Base-by-base conservation (phyloP, 1,140 invertebrate genomes). In the Drosophila takahashii region DNA sequence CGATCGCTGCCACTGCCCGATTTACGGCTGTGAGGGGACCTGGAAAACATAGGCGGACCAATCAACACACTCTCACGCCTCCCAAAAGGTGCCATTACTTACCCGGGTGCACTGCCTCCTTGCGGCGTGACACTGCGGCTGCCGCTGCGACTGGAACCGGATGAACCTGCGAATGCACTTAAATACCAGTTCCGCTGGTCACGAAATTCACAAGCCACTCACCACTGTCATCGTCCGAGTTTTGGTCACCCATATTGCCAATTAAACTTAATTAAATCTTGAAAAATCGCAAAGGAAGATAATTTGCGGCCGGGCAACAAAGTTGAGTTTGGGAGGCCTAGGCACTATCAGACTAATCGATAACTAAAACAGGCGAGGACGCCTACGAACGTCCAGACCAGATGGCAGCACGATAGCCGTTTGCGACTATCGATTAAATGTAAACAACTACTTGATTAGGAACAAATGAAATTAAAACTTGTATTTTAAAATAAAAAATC, bases 91-190 rank as follows among this genome's bases (percentile, higher is more conserved):
- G 1, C 8, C 77, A 81, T 64, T 92, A 90, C 53, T 13, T 64
- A 83, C 83, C 70, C 81, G 1, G 85, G 80, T n/a, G 75, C 75
- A 44, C 67, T 87, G 37, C 79, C 77, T 48, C 73, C 71, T 54
- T 80, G 79, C 11, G 93, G 93, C 37, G 93, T 93, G 11, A 86
- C 92, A 56, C 93, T 93, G 15, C 93, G 93, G 57, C 93, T 94
- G 18, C 84, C 85, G 64, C 85, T 89, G 32, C 61, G 85, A 32
- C 93, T 94, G 7, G 93, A 93, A 6, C 90, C 93, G 60, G 93
- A 94, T 10, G 94, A 94, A 64, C 93, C 93, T 89, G 15, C 4
- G 37, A 60, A 32, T 51, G 9, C 1, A 29, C 2, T 8, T 47
- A 32, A 48, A n/a, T 58, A 22, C 16, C 27, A 66, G 13, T 22